Conservation (phyloP, 2,888 invertebrate species). For the Alentia gelatinosa region DNA sequence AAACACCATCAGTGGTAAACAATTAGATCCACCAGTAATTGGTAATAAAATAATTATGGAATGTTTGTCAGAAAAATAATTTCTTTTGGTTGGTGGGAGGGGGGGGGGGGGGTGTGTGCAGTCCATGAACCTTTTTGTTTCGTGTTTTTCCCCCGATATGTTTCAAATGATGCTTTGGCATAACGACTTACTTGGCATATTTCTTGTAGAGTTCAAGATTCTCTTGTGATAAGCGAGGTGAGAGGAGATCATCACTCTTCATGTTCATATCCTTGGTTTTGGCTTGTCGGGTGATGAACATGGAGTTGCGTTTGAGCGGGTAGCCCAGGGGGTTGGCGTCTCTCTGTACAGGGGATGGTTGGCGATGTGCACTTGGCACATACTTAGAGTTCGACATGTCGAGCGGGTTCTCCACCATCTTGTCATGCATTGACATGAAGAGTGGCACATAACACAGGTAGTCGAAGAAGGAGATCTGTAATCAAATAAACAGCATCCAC, state of each 20-base stretch:
- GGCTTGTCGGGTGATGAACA: conserved; percentile 21
- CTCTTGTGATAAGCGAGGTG: conserved; percentile 68
- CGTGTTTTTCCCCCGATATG: too few relatives aligned
- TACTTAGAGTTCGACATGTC: conserved; percentile 78
- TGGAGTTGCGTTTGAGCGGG: conserved; percentile 66
- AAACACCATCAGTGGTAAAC: too few relatives aligned
- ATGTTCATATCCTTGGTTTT: conserved; percentile 62
- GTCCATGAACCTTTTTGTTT: too few relatives aligned
- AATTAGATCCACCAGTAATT: too few relatives aligned
- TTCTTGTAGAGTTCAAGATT: conserved; percentile 70
- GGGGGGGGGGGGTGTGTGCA: too few relatives aligned
- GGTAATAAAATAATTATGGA: too few relatives aligned
- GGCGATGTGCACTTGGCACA: conserved; percentile 59
- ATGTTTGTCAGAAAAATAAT: too few relatives aligned
- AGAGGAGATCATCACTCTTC: conserved; percentile 72
- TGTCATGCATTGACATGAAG: conserved; percentile 80
- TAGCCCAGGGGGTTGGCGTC: conserved; percentile 79
- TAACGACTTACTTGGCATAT: conserved; percentile 63
- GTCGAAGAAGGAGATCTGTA: conserved; percentile 79
- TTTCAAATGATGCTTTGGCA: too few relatives aligned
- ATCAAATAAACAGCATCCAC: neutral
- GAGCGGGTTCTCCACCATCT: conserved; percentile 78
- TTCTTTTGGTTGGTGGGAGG: too few relatives aligned
- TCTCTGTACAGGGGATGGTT: conserved; percentile 69
- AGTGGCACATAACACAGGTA: conserved; percentile 79